phyloP scores from a whole-genome alignment of 2,888 invertebrate genomes.

The Colostygia pectinataria region DNA sequence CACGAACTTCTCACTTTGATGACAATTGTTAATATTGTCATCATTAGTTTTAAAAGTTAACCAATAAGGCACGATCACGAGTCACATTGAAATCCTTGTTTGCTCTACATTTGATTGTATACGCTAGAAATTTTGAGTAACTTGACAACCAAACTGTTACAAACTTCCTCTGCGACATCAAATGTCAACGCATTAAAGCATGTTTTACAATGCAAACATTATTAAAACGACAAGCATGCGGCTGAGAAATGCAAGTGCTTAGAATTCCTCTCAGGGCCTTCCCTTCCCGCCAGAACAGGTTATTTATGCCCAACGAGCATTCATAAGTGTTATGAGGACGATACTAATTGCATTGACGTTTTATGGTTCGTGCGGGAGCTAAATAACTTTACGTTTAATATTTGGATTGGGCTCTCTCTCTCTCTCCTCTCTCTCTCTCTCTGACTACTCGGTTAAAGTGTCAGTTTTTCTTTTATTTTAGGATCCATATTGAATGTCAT shows the following conservation, averaged over 20 bases:
- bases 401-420: neutral
- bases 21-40: neutral
- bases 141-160: no score
- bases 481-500: no score
- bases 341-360: constrained; percentile 53
- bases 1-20: constrained; percentile 8
- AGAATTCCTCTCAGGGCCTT: constrained; percentile 46
- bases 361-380: neutral
- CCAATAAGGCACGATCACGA: no score
- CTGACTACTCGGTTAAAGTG: no score
- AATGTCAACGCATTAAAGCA: neutral
- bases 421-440: no score
- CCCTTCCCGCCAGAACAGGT: constrained; percentile 60
- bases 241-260: constrained; percentile 31
- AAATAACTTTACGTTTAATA: neutral
- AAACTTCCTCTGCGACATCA: neutral
- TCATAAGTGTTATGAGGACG: constrained; percentile 53
- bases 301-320: constrained; percentile 47
- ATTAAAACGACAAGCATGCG: constrained; percentile 7
- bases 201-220: neutral
- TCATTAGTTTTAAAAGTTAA: no score
- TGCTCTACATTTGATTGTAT: no score
- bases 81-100: constrained; percentile 1
- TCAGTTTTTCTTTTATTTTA: no score
- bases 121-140: no score